Percentiles rank a stretch among this genome's conserved stretches.
These are phyloP conservation scores for Drosophila prosaltans DNA, from an alignment of 1,140 invertebrate species.

Conservation along the genomic window DNA sequence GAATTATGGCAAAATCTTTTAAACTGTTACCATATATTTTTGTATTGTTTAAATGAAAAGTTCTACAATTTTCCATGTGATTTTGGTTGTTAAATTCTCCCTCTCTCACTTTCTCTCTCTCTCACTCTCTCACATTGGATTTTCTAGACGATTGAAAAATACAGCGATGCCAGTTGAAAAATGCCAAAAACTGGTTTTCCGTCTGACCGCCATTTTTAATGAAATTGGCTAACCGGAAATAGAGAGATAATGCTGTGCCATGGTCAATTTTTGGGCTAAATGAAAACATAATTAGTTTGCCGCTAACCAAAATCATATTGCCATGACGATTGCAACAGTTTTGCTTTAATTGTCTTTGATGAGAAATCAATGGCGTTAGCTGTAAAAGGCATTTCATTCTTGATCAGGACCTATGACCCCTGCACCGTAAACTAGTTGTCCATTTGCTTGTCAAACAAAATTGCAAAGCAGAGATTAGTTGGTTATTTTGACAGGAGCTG, in stretches of 20 bases:
- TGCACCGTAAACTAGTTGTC: too few species aligned
- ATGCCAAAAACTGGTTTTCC: slow-evolving; percentile 9
- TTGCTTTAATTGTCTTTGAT: slow-evolving; percentile 24
- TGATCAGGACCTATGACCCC: background rate
- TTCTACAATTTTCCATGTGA: too few species aligned
- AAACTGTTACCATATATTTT: too few species aligned
- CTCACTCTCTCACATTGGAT: background rate
- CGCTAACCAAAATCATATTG: slow-evolving; percentile 45
- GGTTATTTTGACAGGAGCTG: slow-evolving; percentile 78
- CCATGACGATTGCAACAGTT: slow-evolving; percentile 30
- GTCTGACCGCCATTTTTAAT: slow-evolving; percentile 16
- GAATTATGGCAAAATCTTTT: too few species aligned
- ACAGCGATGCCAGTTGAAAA: slow-evolving; percentile 17
- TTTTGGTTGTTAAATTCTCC: too few species aligned
- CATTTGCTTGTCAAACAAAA: slow-evolving; percentile 58
- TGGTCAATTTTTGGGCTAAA: slow-evolving; percentile 29
- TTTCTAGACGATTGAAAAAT: slow-evolving; percentile 17
- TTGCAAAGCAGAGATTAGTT: slow-evolving; percentile 67
- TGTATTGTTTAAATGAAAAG: too few species aligned
- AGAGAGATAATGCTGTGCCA: slow-evolving; percentile 36
- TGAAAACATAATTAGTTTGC: slow-evolving; percentile 49
- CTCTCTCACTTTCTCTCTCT: too few species aligned
- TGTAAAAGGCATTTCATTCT: slow-evolving; percentile 1
- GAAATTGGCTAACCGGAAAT: slow-evolving; percentile 35
- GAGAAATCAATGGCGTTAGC: slow-evolving; percentile 38